phyloP scores from a whole-genome alignment of 2,797 vertebrate species.

The Amniataba percoides region DNA sequence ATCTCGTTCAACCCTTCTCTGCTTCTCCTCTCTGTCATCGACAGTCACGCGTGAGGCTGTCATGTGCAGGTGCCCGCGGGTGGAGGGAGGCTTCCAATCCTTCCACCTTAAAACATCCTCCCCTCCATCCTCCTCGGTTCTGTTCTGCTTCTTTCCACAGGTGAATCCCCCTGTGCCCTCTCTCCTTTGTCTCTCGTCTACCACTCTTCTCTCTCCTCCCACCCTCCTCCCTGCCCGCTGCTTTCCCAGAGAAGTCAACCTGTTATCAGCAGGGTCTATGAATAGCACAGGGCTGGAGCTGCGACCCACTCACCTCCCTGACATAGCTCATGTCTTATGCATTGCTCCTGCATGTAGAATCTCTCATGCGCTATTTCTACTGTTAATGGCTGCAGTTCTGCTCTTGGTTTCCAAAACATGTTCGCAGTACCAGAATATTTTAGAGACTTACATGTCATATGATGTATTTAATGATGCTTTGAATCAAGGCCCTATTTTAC shows the following conservation, averaged over 20 bases:
- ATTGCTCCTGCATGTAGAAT: slow-evolving; percentile 58
- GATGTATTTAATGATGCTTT: slow-evolving; percentile 11
- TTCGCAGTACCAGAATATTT: background rate
- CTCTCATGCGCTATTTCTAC: slow-evolving; percentile 37
- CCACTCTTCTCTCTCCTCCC: slow-evolving; percentile 31
- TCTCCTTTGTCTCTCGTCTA: slow-evolving; percentile 69
- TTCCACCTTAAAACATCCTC: slow-evolving; percentile 43
- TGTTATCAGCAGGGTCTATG: slow-evolving; percentile 79
- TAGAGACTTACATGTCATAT: background rate
- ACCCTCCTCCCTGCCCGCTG: slow-evolving; percentile 48
- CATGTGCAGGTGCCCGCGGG: slow-evolving; percentile 53
- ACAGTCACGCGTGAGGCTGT: slow-evolving; percentile 38
- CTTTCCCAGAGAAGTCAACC: slow-evolving; percentile 78
- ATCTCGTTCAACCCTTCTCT: slow-evolving; percentile 25
- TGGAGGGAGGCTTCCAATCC: slow-evolving; percentile 31
- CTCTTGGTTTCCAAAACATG: slow-evolving; percentile 8
- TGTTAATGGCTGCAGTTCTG: slow-evolving; percentile 2
- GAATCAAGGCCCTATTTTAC: slow-evolving; percentile 12
- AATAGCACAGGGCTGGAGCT: slow-evolving; percentile 74
- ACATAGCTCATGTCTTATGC: slow-evolving; percentile 74
- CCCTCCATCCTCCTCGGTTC: slow-evolving; percentile 31
- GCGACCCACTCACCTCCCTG: slow-evolving; percentile 74
- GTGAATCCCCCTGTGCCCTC: slow-evolving; percentile 68
- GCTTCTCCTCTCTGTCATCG: slow-evolving; percentile 43
- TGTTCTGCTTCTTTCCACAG: slow-evolving; percentile 67